A percentile compares a stretch with the other conserved stretches of the same genome.
These are phyloP conservation scores for Drosophila kanekoi DNA, from an alignment of 2,888 invertebrate species.

Conservation along the genomic window DNA sequence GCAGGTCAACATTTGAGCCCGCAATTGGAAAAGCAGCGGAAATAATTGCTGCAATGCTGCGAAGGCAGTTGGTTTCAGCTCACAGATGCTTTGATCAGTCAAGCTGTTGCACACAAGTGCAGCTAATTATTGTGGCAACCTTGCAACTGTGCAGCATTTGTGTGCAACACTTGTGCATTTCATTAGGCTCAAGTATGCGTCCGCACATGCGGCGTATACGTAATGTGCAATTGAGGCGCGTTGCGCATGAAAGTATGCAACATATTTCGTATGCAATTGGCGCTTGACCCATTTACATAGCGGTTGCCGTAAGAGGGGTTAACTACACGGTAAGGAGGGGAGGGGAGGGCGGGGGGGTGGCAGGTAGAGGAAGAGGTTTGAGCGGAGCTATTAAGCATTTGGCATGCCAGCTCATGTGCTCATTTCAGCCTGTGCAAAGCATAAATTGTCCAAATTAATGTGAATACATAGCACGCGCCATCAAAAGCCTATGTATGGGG, in stretches of 20 bases:
- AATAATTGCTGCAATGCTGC: slow-evolving; percentile 1
- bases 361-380: not conserved
- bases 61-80: not conserved
- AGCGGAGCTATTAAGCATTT: slow-evolving; percentile 8
- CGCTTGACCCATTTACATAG: slow-evolving; percentile 53
- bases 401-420: slow-evolving; percentile 17
- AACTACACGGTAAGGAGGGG: too few species aligned
- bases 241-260: slow-evolving; percentile 27
- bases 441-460: slow-evolving; percentile 76
- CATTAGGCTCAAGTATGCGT: slow-evolving; percentile 54
- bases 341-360: too few species aligned
- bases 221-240: slow-evolving; percentile 45
- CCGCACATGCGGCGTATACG: slow-evolving; percentile 57
- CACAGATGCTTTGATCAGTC: not conserved
- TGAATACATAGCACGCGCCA: slow-evolving; percentile 54
- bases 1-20: not conserved
- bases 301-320: not conserved
- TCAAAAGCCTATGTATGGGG: slow-evolving; percentile 14
- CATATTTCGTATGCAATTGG: slow-evolving; percentile 50
- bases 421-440: slow-evolving; percentile 14
- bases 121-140: slow-evolving; percentile 36
- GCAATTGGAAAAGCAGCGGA: not conserved
- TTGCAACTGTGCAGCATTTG: slow-evolving; percentile 3
- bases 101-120: slow-evolving; percentile 32
- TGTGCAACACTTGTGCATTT: slow-evolving; percentile 58